Evolutionary conservation across 2,888 invertebrate species (phyloP), one percentile per base, ranked within the genome.

Genomic region (Lymantria dispar): DNA sequence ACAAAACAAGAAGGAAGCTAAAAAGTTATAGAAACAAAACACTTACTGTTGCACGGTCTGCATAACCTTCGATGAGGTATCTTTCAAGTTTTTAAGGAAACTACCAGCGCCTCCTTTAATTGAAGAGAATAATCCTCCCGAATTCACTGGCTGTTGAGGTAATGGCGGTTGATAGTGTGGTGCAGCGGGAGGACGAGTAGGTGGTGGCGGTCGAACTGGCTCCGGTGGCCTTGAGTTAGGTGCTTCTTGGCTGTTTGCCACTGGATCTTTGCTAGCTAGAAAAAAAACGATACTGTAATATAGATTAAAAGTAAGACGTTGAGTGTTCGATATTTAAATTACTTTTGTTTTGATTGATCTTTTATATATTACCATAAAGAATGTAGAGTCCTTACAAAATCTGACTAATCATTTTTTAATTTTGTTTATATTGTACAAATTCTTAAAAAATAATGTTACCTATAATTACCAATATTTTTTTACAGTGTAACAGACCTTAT

Each of bases 61-160:
- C 95, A 99, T 98, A 40, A 99, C 98, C 92, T 98, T 98, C 37
- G 95, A 96, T 14, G 98, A 98, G 0, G 98, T 98, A 75, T 99
- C 99, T 82, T 98, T 98, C 30, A 99, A 89, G 77, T 98, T 98
- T 75, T 98, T 98, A 55, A 99, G 92, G 70, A 98, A 95, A 74
- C 95, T 98, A 1, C 98, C 98, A 15, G 98, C 98, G 45, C 98
- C 98, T 22, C 98, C 98, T 79, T 95, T 96, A 33, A 99, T 92
- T 0, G 98, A 97, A 3, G 97, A 96, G 85, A 97, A 96, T 22
- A 97, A 81, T 29, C 96, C 95, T 11, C 94, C 92, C 0, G 74
- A 85, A 73, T 70, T 85, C 56, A 77, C 74, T 0, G 80, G 76
- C 0, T 64, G 64, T 14, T 74, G 76, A 0, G 78, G 77, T 46